These are phyloP conservation scores for Tachypleus tridentatus DNA, from an alignment of 1,140 invertebrate genomes.

Conservation along the genomic window DNA sequence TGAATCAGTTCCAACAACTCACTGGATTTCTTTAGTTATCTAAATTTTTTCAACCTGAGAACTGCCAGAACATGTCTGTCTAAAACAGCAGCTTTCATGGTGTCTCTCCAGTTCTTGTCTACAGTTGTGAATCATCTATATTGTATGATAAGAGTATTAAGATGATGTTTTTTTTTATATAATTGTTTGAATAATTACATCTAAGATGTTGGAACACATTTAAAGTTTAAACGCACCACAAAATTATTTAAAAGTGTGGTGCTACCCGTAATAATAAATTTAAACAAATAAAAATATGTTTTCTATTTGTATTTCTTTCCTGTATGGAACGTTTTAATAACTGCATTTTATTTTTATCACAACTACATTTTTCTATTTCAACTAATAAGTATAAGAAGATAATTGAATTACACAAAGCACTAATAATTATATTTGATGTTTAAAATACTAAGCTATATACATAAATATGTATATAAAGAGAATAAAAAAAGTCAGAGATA, in stretches of 20 bases:
- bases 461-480: conserved; percentile 3
- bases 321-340: no score
- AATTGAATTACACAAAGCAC: no score
- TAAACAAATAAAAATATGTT: background rate
- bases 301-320: background rate
- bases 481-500: conserved; percentile 1
- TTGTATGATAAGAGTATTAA: background rate
- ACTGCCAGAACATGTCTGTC: conserved; percentile 74
- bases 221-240: background rate
- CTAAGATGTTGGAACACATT: background rate
- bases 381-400: no score
- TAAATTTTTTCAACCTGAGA: conserved; percentile 82
- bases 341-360: no score
- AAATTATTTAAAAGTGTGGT: no score
- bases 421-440: conserved; percentile 16
- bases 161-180: no score
- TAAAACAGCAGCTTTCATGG: conserved; percentile 69
- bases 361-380: no score
- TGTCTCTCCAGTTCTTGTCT: conserved; percentile 62
- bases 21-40: conserved; percentile 83
- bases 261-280: background rate
- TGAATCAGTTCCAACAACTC: conserved; percentile 42
- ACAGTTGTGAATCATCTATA: conserved; percentile 29
- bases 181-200: background rate
- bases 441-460: conserved; percentile 14